These are phyloP conservation scores for Ypsolopha sequella DNA, from an alignment of 2,888 invertebrate genomes.

Conservation along the genomic window DNA sequence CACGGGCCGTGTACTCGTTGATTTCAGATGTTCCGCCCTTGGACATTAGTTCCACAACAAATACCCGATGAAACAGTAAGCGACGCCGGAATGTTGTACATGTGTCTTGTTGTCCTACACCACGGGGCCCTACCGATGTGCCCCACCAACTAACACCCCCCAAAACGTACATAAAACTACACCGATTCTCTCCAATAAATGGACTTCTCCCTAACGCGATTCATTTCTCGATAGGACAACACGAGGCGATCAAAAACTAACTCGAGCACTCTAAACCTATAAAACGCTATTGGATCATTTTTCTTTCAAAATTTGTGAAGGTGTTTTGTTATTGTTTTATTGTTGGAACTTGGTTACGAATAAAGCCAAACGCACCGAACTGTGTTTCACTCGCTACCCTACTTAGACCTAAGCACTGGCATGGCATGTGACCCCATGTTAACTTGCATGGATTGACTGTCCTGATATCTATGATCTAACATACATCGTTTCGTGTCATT, in stretches of 20 bases:
- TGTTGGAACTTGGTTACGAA: constrained; percentile 45
- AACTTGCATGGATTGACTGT: constrained; percentile 47
- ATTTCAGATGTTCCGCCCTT: constrained; percentile 69
- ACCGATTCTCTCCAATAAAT: background rate
- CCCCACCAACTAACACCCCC: constrained; percentile 17
- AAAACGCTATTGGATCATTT: constrained; percentile 35
- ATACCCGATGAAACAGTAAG: constrained; percentile 67
- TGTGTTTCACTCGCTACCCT: constrained; percentile 67
- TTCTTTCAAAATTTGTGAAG: constrained; percentile 44
- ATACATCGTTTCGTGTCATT: constrained; percentile 21
- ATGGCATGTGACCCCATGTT: constrained; percentile 33
- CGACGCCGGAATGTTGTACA: constrained; percentile 59
- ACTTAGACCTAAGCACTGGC: constrained; percentile 54
- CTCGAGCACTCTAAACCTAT: constrained; percentile 42
- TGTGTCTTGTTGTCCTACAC: constrained; percentile 65
- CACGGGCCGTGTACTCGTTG: constrained; percentile 58
- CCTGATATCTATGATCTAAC: constrained; percentile 13
- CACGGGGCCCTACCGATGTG: constrained; percentile 32
- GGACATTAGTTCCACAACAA: constrained; percentile 66
- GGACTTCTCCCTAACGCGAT: background rate
- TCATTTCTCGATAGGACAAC: background rate
- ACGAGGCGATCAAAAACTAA: background rate
- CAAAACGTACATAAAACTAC: constrained; percentile 8
- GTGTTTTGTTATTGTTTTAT: constrained; percentile 40
- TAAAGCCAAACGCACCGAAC: constrained; percentile 65